These are phyloP conservation scores for Diarsia brunnea DNA, from an alignment of 2,888 invertebrate species.

Conservation along the genomic window DNA sequence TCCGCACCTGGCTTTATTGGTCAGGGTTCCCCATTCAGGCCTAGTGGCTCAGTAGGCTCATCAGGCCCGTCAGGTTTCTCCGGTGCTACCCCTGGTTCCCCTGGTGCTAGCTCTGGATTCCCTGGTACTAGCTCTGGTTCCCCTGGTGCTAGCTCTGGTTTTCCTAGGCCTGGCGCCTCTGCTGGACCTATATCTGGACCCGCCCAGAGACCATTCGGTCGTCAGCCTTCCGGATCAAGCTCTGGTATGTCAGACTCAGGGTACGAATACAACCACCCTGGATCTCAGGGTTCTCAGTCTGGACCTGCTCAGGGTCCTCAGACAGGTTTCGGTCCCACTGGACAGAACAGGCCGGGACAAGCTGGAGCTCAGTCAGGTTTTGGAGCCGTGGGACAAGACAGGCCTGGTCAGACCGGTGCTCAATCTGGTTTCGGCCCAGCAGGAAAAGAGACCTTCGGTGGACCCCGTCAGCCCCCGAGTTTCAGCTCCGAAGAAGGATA, in stretches of 20 bases:
- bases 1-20: conserved; percentile 20
- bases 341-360: conserved; percentile 48
- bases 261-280: conserved; percentile 74
- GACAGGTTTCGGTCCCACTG: conserved; percentile 38
- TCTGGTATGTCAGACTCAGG: conserved; percentile 65
- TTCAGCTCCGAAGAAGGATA: conserved; percentile 86
- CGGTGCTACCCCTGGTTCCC: conserved; percentile 21
- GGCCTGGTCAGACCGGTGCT: conserved; percentile 42
- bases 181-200: conserved; percentile 35
- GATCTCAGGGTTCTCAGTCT: conserved; percentile 27
- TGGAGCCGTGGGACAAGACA: conserved; percentile 44
- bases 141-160: conserved; percentile 19
- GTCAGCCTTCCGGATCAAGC: conserved; percentile 44
- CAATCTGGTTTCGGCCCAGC: conserved; percentile 57
- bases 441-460: conserved; percentile 74
- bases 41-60: conserved; percentile 45
- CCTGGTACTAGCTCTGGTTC: conserved; percentile 10
- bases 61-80: conserved; percentile 19
- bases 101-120: conserved; percentile 2
- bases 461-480: conserved; percentile 86
- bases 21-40: conserved; percentile 42
- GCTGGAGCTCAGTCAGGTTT: conserved; percentile 38
- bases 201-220: conserved; percentile 47
- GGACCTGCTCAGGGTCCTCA: conserved; percentile 28
- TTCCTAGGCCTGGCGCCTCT: conserved; percentile 26